A percentile compares a stretch with the other conserved stretches of the same genome.
Evolutionary conservation across 23 tunicate genomes (phyloP).

Genomic region (Corella eumyota): DNA sequence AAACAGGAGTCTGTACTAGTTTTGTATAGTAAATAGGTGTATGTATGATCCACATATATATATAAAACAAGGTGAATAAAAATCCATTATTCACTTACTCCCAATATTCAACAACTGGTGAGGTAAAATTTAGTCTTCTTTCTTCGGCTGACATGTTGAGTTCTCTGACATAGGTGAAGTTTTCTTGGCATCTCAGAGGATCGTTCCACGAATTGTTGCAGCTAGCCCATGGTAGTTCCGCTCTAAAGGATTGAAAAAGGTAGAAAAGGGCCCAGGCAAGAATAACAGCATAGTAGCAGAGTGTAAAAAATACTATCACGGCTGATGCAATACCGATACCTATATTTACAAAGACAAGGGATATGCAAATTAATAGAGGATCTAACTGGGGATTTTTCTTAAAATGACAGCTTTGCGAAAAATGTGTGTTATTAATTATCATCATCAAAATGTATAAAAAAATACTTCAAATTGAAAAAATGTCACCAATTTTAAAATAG

Average conservation of each 20-base stretch:
- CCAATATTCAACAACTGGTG: conserved; percentile 94
- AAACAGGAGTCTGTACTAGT: too few relatives aligned
- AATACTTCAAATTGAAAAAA: too few relatives aligned
- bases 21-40: too few relatives aligned
- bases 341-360: too few relatives aligned
- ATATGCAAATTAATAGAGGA: too few relatives aligned
- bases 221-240: conserved; percentile 68
- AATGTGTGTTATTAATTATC: too few relatives aligned
- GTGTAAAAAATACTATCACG: conserved; percentile 86
- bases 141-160: conserved; percentile 47
- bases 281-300: conserved; percentile 97
- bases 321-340: conserved; percentile 85
- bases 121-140: conserved; percentile 37
- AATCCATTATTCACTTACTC: conserved; percentile 50
- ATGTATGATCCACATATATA: background rate
- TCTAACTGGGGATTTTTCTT: too few relatives aligned
- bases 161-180: conserved; percentile 45
- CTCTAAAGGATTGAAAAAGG: conserved; percentile 88
- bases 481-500: too few relatives aligned
- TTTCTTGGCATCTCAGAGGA: conserved; percentile 33
- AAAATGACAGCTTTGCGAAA: too few relatives aligned
- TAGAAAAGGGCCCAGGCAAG: conserved; percentile 96
- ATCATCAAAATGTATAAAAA: too few relatives aligned
- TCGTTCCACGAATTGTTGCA: conserved; percentile 85
- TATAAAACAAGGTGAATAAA: background rate